phyloP scores from a whole-genome alignment of 2,113 vertebrate genomes.

The Onychorhynchus coronatus region DNA sequence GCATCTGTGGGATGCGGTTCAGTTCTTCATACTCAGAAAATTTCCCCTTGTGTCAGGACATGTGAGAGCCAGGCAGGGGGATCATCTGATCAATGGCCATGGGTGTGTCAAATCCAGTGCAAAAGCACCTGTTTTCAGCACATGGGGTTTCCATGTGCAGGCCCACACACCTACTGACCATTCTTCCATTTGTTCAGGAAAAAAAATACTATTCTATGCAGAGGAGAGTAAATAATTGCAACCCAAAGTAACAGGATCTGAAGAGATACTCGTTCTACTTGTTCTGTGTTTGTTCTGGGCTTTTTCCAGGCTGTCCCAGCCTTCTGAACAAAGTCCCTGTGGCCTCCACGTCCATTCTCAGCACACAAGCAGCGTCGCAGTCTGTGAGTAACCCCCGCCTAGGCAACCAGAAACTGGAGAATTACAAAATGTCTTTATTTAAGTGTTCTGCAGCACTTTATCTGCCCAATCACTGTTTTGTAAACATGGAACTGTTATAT shows the following conservation, averaged over 20 bases:
- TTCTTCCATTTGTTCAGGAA: background rate
- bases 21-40: rapidly evolving
- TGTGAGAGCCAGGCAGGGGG: rapidly evolving
- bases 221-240: background rate
- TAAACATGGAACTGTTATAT: constrained; percentile 54
- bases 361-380: background rate
- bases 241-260: background rate
- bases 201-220: background rate
- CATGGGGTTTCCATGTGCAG: rapidly evolving
- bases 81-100: background rate
- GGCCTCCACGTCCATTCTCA: background rate
- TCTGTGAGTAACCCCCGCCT: background rate
- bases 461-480: constrained; percentile 60
- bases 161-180: background rate
- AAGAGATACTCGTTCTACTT: background rate
- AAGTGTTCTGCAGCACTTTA: constrained; percentile 65
- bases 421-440: constrained; percentile 51
- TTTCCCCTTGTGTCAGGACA: background rate
- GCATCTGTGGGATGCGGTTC: background rate
- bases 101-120: background rate
- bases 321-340: background rate
- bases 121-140: rapidly evolving
- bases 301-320: background rate
- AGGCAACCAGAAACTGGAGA: constrained; percentile 56
- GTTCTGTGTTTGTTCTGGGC: background rate